These are phyloP conservation scores for Stegastes partitus DNA, from an alignment of 2,113 vertebrate species.

Conservation along the genomic window DNA sequence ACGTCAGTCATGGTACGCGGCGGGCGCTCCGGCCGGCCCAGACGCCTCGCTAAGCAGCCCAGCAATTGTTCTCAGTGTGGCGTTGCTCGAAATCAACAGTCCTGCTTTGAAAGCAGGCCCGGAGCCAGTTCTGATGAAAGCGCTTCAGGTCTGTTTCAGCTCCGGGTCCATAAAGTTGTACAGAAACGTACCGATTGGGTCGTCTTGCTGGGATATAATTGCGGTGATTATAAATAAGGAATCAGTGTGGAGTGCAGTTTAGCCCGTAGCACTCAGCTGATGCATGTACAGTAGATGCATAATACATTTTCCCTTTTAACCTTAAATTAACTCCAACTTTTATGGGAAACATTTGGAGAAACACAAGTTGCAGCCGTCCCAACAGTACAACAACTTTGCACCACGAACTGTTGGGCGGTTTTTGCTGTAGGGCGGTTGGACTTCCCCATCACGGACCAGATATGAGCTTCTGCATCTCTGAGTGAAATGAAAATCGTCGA, in stretches of 20 bases:
- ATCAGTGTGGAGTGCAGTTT: slow-evolving; percentile 16
- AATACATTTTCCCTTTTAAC: neutral
- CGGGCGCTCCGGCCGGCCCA: slow-evolving; percentile 49
- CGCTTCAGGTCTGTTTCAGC: slow-evolving; percentile 19
- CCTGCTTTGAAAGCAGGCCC: slow-evolving; percentile 36
- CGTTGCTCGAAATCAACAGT: slow-evolving; percentile 48
- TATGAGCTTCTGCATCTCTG: slow-evolving; percentile 26
- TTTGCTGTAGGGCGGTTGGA: slow-evolving; percentile 10
- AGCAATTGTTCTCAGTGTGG: slow-evolving; percentile 52
- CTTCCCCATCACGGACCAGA: slow-evolving; percentile 11
- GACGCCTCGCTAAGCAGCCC: slow-evolving; percentile 49
- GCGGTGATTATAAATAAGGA: slow-evolving; percentile 39
- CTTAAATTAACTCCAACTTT: neutral
- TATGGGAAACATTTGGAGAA: neutral
- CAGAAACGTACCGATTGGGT: slow-evolving; percentile 2
- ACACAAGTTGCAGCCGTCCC: neutral
- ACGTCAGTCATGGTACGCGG: slow-evolving; percentile 33
- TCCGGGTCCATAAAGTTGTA: slow-evolving; percentile 17
- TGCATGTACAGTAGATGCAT: neutral
- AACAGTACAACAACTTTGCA: neutral
- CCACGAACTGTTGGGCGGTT: neutral
- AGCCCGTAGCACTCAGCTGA: slow-evolving; percentile 7
- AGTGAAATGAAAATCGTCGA: slow-evolving; percentile 44
- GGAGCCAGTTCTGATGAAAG: slow-evolving; percentile 18
- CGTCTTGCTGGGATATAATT: slow-evolving; percentile 33